These are phyloP conservation scores for Liparis tanakae DNA, from an alignment of 2,797 vertebrate genomes.

Conservation along the genomic window DNA sequence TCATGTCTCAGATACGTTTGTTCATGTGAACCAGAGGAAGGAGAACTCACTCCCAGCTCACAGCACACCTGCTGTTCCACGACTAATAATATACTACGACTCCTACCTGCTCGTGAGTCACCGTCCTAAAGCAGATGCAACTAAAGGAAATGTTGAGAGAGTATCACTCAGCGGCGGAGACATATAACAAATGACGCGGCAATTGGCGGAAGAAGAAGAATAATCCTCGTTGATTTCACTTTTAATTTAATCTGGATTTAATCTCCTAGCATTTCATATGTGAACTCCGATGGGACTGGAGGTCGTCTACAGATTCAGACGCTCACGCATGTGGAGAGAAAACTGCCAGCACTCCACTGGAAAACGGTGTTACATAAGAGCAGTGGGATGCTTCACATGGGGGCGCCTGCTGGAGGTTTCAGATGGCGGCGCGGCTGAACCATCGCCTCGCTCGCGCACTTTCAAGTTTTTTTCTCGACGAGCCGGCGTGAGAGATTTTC, in stretches of 20 bases:
- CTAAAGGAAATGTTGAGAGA: slow-evolving; percentile 27
- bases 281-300: slow-evolving; percentile 31
- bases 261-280: slow-evolving; percentile 21
- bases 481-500: slow-evolving; percentile 23
- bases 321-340: slow-evolving; percentile 55
- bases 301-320: slow-evolving; percentile 48
- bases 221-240: slow-evolving; percentile 27
- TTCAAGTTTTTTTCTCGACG: slow-evolving; percentile 13
- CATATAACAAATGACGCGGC: slow-evolving; percentile 55
- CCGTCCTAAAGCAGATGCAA: slow-evolving; percentile 38
- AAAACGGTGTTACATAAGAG: slow-evolving; percentile 75
- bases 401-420: slow-evolving; percentile 58
- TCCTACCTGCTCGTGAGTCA: slow-evolving; percentile 69
- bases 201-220: slow-evolving; percentile 26
- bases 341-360: slow-evolving; percentile 63
- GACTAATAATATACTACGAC: slow-evolving; percentile 48
- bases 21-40: slow-evolving; percentile 17
- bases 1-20: background rate
- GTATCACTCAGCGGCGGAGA: slow-evolving; percentile 31
- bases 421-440: slow-evolving; percentile 36
- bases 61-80: slow-evolving; percentile 49
- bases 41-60: slow-evolving; percentile 27
- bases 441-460: slow-evolving; percentile 18
- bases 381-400: slow-evolving; percentile 72
- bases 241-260: slow-evolving; percentile 31